Percentiles rank a stretch among this genome's conserved stretches.
phyloP scores from a whole-genome alignment of 2,113 vertebrate species.

The Baryphthengus martii region DNA sequence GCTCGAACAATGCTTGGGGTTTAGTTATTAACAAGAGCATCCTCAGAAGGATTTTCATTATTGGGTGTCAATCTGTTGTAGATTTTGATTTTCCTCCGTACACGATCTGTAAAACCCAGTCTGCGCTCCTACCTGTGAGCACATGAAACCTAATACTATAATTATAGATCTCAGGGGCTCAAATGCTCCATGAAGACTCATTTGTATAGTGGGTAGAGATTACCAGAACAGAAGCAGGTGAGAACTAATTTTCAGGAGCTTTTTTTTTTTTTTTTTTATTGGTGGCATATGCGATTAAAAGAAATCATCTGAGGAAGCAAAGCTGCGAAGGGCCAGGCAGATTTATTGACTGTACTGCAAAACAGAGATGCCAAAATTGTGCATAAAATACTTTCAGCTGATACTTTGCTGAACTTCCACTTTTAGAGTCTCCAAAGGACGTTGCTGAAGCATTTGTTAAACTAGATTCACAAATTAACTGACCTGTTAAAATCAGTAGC shows the following conservation, averaged over 20 bases:
- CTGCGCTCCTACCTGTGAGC: constrained; percentile 50
- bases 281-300: background rate
- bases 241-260: constrained; percentile 53
- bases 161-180: constrained; percentile 75
- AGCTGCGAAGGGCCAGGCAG: background rate
- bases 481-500: background rate
- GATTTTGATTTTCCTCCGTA: constrained; percentile 62
- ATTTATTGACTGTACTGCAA: background rate
- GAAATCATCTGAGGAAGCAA: constrained; percentile 5
- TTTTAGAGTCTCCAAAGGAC: background rate
- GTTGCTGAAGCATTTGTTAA: background rate
- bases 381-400: background rate
- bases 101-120: constrained; percentile 60
- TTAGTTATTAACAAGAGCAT: constrained; percentile 29
- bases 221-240: constrained; percentile 75
- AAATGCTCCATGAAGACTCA: constrained; percentile 74
- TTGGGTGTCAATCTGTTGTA: constrained; percentile 54
- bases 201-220: constrained; percentile 67
- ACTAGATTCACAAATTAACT: background rate
- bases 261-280: constrained; percentile 3
- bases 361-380: background rate
- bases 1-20: background rate
- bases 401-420: background rate
- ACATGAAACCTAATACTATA: constrained; percentile 75
- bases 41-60: constrained; percentile 48